These are phyloP conservation scores for Microctenopoma stevenorrisi DNA, from an alignment of 2,797 vertebrate genomes.

Conservation along the genomic window DNA sequence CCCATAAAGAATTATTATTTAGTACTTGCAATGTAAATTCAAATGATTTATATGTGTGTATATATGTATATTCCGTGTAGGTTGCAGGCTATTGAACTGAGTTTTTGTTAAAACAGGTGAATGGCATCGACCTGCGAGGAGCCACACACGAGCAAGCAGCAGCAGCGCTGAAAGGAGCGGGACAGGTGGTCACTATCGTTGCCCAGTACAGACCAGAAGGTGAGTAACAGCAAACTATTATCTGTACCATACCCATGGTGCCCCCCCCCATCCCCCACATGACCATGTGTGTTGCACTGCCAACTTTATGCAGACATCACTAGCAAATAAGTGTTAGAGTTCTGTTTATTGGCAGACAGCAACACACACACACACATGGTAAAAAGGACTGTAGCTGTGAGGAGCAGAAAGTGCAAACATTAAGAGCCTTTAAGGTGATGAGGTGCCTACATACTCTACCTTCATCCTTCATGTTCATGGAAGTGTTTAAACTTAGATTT, in stretches of 20 bases:
- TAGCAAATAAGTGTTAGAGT: neutral
- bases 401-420: neutral
- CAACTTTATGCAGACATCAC: neutral
- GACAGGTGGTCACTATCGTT: constrained; percentile 95
- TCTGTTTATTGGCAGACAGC: neutral
- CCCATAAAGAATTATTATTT: no score
- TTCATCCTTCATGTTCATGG: no score
- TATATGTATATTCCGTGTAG: no score
- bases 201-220: constrained; percentile 98
- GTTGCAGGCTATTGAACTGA: no score
- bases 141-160: constrained; percentile 97
- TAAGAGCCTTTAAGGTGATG: neutral
- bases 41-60: no score
- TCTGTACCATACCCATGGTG: no score
- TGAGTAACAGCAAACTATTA: constrained; percentile 74
- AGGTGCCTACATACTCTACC: neutral
- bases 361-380: neutral
- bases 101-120: constrained; percentile 84
- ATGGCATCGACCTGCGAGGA: constrained; percentile 93
- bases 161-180: constrained; percentile 94
- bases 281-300: neutral
- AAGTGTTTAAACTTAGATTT: no score
- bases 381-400: neutral
- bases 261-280: no score
- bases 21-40: no score